Evolutionary conservation across 2,113 vertebrate genomes (phyloP).

Genomic region (Oncorhynchus keta): DNA sequence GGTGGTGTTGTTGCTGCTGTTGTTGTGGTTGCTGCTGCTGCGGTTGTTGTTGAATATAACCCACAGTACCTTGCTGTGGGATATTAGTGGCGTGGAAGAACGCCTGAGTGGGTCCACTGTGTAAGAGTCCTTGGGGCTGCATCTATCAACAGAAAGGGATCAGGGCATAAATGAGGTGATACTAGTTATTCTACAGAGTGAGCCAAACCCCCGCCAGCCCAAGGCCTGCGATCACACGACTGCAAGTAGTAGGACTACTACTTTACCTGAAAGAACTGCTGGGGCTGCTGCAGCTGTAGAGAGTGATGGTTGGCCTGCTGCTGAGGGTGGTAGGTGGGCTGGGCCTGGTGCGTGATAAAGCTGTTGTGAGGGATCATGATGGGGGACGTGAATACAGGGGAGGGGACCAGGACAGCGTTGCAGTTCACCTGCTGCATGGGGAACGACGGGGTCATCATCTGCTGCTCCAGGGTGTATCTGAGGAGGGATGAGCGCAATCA

Average conservation of each 20-base stretch:
- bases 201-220: not conserved
- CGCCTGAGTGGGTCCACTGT: conserved; percentile 55
- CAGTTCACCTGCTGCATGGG: conserved; percentile 73
- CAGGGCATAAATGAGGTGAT: conserved; percentile 2
- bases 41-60: conserved; percentile 74
- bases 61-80: conserved; percentile 67
- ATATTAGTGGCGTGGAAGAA: conserved; percentile 71
- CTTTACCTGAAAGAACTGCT: conserved; percentile 80
- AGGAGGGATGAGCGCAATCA: not conserved
- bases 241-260: not conserved
- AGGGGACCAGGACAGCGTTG: conserved; percentile 65
- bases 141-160: conserved; percentile 66
- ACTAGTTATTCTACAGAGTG: not conserved
- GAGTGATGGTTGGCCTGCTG: conserved; percentile 65
- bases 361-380: conserved; percentile 75
- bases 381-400: conserved; percentile 71
- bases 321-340: conserved; percentile 67
- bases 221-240: not conserved
- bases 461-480: conserved; percentile 81
- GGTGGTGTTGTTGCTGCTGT: conserved; percentile 57
- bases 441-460: conserved; percentile 63
- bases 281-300: conserved; percentile 72
- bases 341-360: conserved; percentile 70
- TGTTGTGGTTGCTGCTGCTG: conserved; percentile 51
- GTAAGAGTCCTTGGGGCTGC: conserved; percentile 70